Conservation (phyloP, 2,113 vertebrate genomes). For the Origma solitaria region DNA sequence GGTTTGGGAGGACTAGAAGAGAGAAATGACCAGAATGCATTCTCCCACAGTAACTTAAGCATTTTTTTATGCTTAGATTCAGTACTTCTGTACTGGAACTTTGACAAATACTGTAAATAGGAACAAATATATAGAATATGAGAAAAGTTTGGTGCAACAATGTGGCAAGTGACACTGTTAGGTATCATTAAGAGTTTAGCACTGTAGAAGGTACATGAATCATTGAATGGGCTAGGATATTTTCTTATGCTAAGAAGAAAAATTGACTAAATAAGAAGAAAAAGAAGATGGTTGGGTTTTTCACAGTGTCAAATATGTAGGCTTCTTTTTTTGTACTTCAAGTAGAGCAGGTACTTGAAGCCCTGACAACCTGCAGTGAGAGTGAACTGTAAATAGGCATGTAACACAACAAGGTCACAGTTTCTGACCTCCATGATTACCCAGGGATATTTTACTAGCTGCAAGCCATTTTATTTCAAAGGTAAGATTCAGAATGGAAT, state of each 20-base stretch:
- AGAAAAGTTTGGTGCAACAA: background rate
- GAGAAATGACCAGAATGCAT: background rate
- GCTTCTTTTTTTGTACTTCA: background rate
- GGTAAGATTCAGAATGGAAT: background rate
- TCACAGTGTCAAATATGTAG: background rate
- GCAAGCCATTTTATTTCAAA: conserved; percentile 5
- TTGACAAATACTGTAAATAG: conserved; percentile 34
- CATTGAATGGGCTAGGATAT: background rate
- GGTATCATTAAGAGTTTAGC: background rate
- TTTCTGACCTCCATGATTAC: conserved; percentile 32
- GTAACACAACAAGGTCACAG: background rate
- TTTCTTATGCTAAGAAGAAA: conserved; percentile 36
- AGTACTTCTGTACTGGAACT: background rate
- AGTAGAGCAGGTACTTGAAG: background rate
- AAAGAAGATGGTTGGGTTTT: background rate
- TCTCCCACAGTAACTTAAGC: background rate
- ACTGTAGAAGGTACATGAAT: background rate
- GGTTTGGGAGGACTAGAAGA: background rate
- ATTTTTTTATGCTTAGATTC: background rate
- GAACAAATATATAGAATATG: conserved; percentile 31
- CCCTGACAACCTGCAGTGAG: background rate
- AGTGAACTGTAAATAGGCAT: conserved; percentile 3
- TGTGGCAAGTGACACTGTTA: background rate
- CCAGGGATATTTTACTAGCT: background rate
- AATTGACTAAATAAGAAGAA: background rate